Evolutionary conservation across 2,888 invertebrate species (phyloP).

Genomic region (Agriopis aurantiaria): DNA sequence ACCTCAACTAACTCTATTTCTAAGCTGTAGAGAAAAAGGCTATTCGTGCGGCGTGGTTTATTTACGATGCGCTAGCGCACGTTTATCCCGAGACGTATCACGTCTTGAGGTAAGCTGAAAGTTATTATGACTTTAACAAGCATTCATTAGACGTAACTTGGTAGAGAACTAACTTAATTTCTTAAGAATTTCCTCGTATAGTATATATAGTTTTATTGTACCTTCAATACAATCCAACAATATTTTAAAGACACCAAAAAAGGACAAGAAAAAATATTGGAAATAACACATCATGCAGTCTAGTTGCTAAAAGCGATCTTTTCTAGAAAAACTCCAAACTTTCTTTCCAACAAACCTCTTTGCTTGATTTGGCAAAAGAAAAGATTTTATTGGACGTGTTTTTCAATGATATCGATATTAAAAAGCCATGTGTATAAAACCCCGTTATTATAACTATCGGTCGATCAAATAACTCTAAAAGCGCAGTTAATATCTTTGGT

Average conservation of each 20-base stretch:
- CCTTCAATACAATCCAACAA: too few relatives aligned
- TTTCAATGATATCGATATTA: slow-evolving; percentile 1
- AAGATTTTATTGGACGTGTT: background rate
- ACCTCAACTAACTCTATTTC: slow-evolving; percentile 76
- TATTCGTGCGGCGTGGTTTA: slow-evolving; percentile 66
- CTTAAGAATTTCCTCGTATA: background rate
- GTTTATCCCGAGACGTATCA: slow-evolving; percentile 67
- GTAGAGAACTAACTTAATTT: background rate
- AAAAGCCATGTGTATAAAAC: slow-evolving; percentile 9
- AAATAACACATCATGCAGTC: too few relatives aligned
- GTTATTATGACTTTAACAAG: slow-evolving; percentile 22
- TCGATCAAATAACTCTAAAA: slow-evolving; percentile 30
- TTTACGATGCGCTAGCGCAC: slow-evolving; percentile 71
- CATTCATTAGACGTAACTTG: slow-evolving; percentile 6
- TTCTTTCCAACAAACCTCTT: too few relatives aligned
- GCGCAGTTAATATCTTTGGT: slow-evolving; percentile 27
- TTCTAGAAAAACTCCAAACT: too few relatives aligned
- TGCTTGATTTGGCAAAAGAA: background rate
- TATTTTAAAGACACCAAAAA: too few relatives aligned
- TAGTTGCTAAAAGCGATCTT: too few relatives aligned
- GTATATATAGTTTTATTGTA: too few relatives aligned
- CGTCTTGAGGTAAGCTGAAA: slow-evolving; percentile 47
- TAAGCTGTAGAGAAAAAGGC: slow-evolving; percentile 70
- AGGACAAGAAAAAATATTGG: too few relatives aligned
- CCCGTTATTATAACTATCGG: slow-evolving; percentile 32